Evolutionary conservation across 2,797 vertebrate genomes (phyloP).

Genomic region (Cheirogaleus major): DNA sequence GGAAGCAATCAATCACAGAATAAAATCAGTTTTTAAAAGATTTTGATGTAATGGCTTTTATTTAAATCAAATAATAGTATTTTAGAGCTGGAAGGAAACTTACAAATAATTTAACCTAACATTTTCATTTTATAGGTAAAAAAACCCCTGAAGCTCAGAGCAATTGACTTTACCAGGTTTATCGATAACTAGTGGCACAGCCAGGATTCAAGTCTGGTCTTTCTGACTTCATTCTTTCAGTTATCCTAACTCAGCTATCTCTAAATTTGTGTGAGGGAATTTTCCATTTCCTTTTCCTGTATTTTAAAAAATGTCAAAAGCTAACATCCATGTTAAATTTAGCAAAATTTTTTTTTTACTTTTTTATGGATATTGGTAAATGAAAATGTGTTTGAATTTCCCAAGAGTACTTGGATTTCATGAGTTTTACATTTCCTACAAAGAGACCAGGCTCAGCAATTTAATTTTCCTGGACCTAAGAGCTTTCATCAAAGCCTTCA

Average conservation of each 20-base stretch:
- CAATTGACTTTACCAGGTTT: neutral
- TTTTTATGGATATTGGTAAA: constrained; percentile 49
- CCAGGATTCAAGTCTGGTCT: neutral
- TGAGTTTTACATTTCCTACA: constrained; percentile 57
- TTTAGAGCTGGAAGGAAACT: neutral
- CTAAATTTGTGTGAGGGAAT: neutral
- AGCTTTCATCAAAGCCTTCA: constrained; percentile 71
- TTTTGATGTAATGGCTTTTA: neutral
- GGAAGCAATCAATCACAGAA: neutral
- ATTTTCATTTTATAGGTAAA: constrained; percentile 34
- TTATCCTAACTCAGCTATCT: neutral
- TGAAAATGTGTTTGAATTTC: constrained; percentile 59
- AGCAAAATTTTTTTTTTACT: neutral
- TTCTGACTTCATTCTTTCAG: neutral
- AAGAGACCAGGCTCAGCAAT: constrained; percentile 53
- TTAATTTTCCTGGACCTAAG: constrained; percentile 71
- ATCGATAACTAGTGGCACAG: neutral
- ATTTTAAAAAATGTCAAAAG: constrained; percentile 47
- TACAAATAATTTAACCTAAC: neutral
- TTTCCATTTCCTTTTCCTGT: neutral
- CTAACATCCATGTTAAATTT: constrained; percentile 31
- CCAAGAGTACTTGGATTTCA: constrained; percentile 57
- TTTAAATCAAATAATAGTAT: constrained; percentile 22
- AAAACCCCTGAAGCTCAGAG: neutral
- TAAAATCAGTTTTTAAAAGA: constrained; percentile 28